These are phyloP conservation scores for Aproaerema taeniolella DNA, from an alignment of 2,888 invertebrate species.

Conservation along the genomic window DNA sequence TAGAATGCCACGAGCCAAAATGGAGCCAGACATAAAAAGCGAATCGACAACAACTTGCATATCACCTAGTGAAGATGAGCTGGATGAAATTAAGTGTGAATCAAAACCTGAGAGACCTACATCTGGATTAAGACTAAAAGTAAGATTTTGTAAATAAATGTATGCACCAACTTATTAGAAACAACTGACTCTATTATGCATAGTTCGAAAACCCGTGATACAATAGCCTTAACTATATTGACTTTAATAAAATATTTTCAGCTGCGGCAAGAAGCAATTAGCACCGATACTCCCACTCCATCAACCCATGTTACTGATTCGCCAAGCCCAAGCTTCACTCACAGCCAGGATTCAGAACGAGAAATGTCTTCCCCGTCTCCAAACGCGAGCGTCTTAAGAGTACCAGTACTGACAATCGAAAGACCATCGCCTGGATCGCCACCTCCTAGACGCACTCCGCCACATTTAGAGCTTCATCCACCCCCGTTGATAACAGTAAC, in stretches of 20 bases:
- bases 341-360: slow-evolving; percentile 65
- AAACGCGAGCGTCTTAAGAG: slow-evolving; percentile 72
- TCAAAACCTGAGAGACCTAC: slow-evolving; percentile 46
- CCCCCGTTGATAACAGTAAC: slow-evolving; percentile 86
- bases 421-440: slow-evolving; percentile 83
- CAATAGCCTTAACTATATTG: too few species aligned
- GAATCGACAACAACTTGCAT: slow-evolving; percentile 44
- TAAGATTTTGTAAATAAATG: too few species aligned
- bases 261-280: slow-evolving; percentile 71
- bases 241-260: slow-evolving; percentile 49
- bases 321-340: slow-evolving; percentile 63
- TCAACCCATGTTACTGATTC: slow-evolving; percentile 67
- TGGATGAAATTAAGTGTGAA: slow-evolving; percentile 58
- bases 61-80: slow-evolving; percentile 65
- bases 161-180: too few species aligned
- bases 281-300: slow-evolving; percentile 62
- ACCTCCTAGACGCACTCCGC: slow-evolving; percentile 78
- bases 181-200: too few species aligned
- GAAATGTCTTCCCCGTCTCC: slow-evolving; percentile 62
- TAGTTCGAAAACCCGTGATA: too few species aligned
- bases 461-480: slow-evolving; percentile 81
- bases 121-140: slow-evolving; percentile 55
- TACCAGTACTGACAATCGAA: slow-evolving; percentile 81
- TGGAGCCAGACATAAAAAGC: slow-evolving; percentile 45
- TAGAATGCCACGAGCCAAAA: slow-evolving; percentile 58